A percentile compares a stretch with the other conserved stretches of the same genome.
These are phyloP conservation scores for Gorsachius goisagi DNA, from an alignment of 2,113 vertebrate genomes.

Conservation along the genomic window DNA sequence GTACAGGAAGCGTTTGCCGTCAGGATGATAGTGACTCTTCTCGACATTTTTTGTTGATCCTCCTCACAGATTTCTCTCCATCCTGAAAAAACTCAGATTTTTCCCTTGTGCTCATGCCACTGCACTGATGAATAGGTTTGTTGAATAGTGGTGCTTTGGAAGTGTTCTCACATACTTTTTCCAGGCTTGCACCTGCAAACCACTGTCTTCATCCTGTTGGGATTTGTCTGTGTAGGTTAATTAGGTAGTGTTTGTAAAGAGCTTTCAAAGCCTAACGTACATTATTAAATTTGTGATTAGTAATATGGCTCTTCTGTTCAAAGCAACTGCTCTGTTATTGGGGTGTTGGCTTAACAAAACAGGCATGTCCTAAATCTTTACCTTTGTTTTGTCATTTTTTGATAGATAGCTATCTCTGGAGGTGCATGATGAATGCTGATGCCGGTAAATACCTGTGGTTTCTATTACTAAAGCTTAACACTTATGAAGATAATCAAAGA, in stretches of 20 bases:
- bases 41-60: background rate
- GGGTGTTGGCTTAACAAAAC: slow-evolving; percentile 52
- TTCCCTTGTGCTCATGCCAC: background rate
- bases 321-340: slow-evolving; percentile 14
- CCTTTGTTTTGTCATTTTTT: slow-evolving; percentile 16
- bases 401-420: slow-evolving; percentile 19
- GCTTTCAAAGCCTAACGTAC: background rate
- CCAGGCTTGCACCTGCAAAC: slow-evolving; percentile 15
- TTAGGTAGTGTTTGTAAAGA: slow-evolving; percentile 22
- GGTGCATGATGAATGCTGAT: background rate
- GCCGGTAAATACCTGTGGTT: slow-evolving; percentile 38
- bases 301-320: slow-evolving; percentile 15
- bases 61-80: background rate
- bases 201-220: background rate
- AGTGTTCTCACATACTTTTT: background rate
- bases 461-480: slow-evolving; percentile 3
- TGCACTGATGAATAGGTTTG: background rate
- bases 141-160: background rate
- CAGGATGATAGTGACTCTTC: background rate
- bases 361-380: background rate
- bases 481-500: background rate
- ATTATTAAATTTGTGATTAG: background rate
- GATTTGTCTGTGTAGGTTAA: slow-evolving; percentile 46
- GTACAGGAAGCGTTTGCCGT: background rate
- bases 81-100: background rate